Evolutionary conservation across 2,888 invertebrate species (phyloP), one percentile per base, ranked within the genome.

Genomic region (Drosophila suboccidentalis): DNA sequence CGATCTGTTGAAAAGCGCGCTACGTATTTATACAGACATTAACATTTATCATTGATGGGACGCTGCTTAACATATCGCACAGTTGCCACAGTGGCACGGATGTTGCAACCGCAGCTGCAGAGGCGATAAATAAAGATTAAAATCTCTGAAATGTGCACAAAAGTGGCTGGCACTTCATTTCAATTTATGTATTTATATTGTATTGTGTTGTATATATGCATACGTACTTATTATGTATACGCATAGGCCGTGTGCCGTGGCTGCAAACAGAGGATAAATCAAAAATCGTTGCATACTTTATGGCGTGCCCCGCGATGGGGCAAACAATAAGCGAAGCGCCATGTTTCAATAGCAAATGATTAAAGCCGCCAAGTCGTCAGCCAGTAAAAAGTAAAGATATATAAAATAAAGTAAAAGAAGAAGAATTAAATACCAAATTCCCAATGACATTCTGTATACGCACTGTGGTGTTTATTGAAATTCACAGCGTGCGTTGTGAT

Each of bases 111-210:
- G 26, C 78, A 38, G 54, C 67, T 69, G 61, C 73, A 81, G 49
- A 32, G 75, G 68, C 84, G 78, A 84, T 84, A 84, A 84, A 84
- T 84, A 86, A 88, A 88, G 84, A 88, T 84, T 84, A 84, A 84
- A 88, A 84, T 88, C 87, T 88, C 78, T 78, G 83, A 71, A 88
- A 86, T 82, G 83, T 72, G 86, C 86, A 74, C 82, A 78, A 85
- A 86, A 87, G 80, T 87, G 82, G 68, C 84, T 63, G 80, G 76
- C 87, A 82, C 85, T 87, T 85, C 82, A 87, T 87, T 87, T 85
- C 85, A 85, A 85, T 85, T 85, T 87, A 85, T 83, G 78, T 71
- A 72, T 75, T 71, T 81, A 73, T 73, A 63, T 81, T 55, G 26
- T 57, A 66, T 29, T 29, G 29, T 8, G 8, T 29, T 19, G 43